Evolutionary conservation across 2,888 invertebrate species (phyloP), one percentile per base, ranked within the genome.

Genomic region (Tuta absoluta): DNA sequence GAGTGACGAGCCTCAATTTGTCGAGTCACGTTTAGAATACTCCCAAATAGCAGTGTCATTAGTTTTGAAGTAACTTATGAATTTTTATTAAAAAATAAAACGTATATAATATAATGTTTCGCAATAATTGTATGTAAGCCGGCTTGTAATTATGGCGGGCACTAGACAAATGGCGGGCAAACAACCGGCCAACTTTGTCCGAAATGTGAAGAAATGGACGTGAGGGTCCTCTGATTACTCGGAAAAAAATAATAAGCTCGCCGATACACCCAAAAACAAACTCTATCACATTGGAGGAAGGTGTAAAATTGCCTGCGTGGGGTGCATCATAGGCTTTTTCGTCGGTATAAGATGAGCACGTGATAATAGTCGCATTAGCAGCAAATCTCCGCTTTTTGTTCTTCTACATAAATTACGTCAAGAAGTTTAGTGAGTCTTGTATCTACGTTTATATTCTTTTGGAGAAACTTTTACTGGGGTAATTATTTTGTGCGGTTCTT

Each of bases 291-390:
- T 11, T 23, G 21, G 11, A 12, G 19, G 23, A 51, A 51, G 51
- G 21, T 23, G 2, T 21, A 23, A 0, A 23, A 10, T 48, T 5
- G 7, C 4, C 2, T 48, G 19, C 7, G 19, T 48, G 4, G 19
- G 48, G 17, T 48, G 19, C 3, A 7, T n/a, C 4, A 10, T 48
- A 19, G 8, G 17, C 19, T 11, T 19, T 17, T 48, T 19, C 2
- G n/a, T 33, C 8, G 19, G 17, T 10, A 48, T 0, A 19, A 17
- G 48, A 12, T 5, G 12, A 8, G 51, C 23, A 38, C 37, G 58
- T 58, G 58, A 37, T 58, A 58, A 58, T 58, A 58, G 58, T 37
- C 58, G 58, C 58, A 58, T 58, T 58, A 58, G 58, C 37, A 38
- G 58, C 58, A 58, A 58, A 58, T 58, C 58, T 38, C 58, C 37